phyloP scores from a whole-genome alignment of 2,797 vertebrate genomes.

The Falco cherrug region DNA sequence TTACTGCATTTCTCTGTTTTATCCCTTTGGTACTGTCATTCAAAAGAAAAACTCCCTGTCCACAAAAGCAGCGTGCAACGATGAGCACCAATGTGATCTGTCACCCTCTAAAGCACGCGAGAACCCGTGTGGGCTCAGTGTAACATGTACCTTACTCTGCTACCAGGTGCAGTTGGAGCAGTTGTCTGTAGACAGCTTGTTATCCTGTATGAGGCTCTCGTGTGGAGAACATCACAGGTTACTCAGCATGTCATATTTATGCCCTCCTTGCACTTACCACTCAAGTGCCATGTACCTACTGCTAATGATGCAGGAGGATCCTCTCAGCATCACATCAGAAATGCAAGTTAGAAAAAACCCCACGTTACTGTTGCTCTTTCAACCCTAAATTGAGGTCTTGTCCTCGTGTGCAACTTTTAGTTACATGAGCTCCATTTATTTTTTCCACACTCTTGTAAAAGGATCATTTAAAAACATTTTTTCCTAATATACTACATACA shows the following conservation, averaged over 20 bases:
- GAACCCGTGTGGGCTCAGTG: accelerated
- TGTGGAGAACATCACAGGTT: not conserved
- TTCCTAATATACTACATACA: not conserved
- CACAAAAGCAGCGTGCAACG: accelerated
- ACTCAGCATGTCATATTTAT: accelerated
- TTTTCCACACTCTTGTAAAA: not conserved
- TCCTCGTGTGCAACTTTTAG: not conserved
- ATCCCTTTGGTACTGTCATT: not conserved
- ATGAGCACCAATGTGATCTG: not conserved
- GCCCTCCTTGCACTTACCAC: not conserved
- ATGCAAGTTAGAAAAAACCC: not conserved
- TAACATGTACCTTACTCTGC: accelerated
- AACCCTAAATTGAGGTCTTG: not conserved
- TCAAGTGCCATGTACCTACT: not conserved
- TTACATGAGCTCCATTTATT: not conserved
- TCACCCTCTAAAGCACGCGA: not conserved
- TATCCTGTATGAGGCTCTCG: not conserved
- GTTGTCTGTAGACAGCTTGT: not conserved
- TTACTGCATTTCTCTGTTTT: not conserved
- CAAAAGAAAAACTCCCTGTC: not conserved
- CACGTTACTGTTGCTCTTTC: not conserved
- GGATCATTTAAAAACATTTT: not conserved
- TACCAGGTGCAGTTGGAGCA: not conserved
- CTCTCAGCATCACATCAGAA: not conserved
- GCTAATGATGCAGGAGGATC: not conserved